Base-by-base conservation (phyloP, 2,113 vertebrate genomes). In the Siniperca chuatsi region DNA sequence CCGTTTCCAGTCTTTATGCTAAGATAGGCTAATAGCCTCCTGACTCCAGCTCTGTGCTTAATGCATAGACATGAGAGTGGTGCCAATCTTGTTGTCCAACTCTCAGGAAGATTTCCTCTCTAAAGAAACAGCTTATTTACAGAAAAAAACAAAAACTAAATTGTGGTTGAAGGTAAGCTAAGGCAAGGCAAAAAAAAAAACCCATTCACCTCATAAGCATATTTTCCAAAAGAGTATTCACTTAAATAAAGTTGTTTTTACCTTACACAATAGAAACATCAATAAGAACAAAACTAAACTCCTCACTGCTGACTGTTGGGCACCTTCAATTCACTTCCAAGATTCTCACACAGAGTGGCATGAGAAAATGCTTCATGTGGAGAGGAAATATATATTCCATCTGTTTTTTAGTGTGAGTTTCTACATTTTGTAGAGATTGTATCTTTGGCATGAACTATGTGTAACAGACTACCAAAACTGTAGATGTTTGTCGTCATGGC, bases 401-500 rank as follows among this genome's bases (percentile, higher is more conserved):
- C 67, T 83, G 72, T 79, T 86, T n/a, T 84, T 77, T 60, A 46
- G 21, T 69, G 29, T 16, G 4, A 54, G 29, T 25, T 57, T 70
- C 40, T 82, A 71, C 25, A 60, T 52, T 82, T 70, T 81, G 44
- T 35, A 67, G 52, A 79, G 78, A 81, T 84, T 83, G 65, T 54
- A 87, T 91, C 78, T 83, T 71, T 78, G 75, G 74, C 74, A 84
- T 73, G 44, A 88, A 75, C 58, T 40, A 18, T 66, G 57, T 79
- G 71, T 77, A 29, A 75, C 66, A 69, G 73, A 68, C 76, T 50
- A 42, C 70, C 4, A 64, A 79, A 87, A 82, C 65, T 57, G 71
- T 77, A 87, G 80, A 84, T 79, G 73, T 91, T 88, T 82, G 57
- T 79, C 12, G 70, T 85, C 88, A 76, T 0, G 44, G 73, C 66